Conservation (phyloP, 2,888 invertebrate species). For the Zelleria hepariella region DNA sequence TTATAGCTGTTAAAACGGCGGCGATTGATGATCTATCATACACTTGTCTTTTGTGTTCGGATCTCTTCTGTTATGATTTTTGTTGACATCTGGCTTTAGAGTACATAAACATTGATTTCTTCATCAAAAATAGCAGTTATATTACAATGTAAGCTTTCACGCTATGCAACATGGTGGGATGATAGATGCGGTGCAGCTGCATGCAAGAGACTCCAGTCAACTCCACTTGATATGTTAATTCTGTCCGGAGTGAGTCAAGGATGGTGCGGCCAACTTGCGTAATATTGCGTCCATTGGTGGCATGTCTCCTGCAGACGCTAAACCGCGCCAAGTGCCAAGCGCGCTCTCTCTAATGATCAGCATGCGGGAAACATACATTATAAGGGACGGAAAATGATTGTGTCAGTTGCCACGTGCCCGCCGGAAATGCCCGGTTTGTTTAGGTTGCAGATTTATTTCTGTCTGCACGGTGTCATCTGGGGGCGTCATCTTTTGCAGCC, state of each 20-base stretch:
- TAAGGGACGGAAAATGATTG: constrained; percentile 27
- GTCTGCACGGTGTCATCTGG: constrained; percentile 57
- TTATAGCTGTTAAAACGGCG: not conserved
- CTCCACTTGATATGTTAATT: constrained; percentile 47
- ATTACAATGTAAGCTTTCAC: not conserved
- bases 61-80: too few relatives aligned
- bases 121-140: not conserved
- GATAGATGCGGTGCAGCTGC: constrained; percentile 44
- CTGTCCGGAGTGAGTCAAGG: constrained; percentile 46
- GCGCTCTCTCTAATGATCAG: not conserved
- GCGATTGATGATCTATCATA: constrained; percentile 26
- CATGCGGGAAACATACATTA: constrained; percentile 18
- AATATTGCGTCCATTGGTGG: constrained; percentile 55
- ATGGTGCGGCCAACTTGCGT: constrained; percentile 42
- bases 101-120: not conserved
- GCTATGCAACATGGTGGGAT: constrained; percentile 8
- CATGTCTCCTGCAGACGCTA: constrained; percentile 30
- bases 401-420: constrained; percentile 49
- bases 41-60: not conserved
- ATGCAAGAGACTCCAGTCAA: constrained; percentile 34
- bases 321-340: constrained; percentile 6
- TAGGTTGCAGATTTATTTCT: constrained; percentile 66
- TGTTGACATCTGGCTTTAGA: not conserved
- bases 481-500: constrained; percentile 55
- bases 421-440: constrained; percentile 66